These are phyloP conservation scores for Polietes domitor DNA, from an alignment of 2,888 invertebrate species.

Conservation along the genomic window DNA sequence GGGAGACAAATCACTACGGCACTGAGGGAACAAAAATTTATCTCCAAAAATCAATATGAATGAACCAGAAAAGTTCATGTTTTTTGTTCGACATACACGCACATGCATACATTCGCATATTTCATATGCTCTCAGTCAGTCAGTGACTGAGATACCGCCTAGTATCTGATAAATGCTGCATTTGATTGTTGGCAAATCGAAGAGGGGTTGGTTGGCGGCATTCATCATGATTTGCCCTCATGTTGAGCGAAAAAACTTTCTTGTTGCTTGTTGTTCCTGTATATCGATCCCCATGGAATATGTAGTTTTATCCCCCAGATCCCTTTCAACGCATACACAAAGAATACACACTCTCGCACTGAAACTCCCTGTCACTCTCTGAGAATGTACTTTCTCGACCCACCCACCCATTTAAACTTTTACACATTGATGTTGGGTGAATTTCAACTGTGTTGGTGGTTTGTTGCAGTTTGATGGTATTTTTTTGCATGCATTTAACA, in stretches of 20 bases:
- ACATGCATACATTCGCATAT: neutral
- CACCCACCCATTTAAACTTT: too few relatives aligned
- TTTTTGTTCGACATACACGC: neutral
- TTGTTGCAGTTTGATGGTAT: too few relatives aligned
- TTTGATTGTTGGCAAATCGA: neutral
- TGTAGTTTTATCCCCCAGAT: neutral
- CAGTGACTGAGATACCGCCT: too few relatives aligned
- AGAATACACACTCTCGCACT: neutral
- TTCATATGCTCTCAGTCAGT: neutral
- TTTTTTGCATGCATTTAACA: conserved; percentile 31
- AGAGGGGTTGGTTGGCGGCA: conserved; percentile 3
- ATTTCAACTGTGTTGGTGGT: too few relatives aligned
- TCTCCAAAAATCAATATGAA: conserved; percentile 27
- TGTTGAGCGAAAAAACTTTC: neutral
- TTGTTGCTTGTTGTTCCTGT: neutral
- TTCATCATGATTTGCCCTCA: neutral
- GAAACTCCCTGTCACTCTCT: too few relatives aligned
- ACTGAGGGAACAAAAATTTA: neutral
- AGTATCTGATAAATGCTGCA: neutral
- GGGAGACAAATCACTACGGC: conserved; percentile 8
- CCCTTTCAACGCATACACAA: neutral
- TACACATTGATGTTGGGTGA: too few relatives aligned
- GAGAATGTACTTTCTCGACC: too few relatives aligned
- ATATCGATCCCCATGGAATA: neutral
- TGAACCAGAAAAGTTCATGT: conserved; percentile 13